Evolutionary conservation across 1,140 invertebrate species (phyloP), one percentile per base, ranked within the genome.

Genomic region (Atta texana): DNA sequence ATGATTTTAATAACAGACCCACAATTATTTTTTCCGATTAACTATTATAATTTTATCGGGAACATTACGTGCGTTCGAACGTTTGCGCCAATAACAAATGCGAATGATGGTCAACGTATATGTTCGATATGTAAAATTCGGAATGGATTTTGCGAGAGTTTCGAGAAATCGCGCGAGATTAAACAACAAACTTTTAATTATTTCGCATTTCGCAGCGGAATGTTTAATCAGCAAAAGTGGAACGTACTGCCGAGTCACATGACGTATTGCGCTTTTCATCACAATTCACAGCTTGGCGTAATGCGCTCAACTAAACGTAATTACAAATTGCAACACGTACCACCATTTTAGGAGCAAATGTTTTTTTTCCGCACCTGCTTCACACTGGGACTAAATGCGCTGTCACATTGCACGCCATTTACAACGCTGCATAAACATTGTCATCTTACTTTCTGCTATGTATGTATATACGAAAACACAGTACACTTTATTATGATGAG

Each of bases 121-220:
- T 18, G 28, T 51, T 76, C 59, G 66, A 63, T 55, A 28, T 16
- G n/a, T 31, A n/a, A 55, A 24, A 57, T 14, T 14, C 24, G 6
- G 18, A 3, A 34, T 12, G 21, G 28, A 84, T 84, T 80, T 66
- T 51, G 44, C 21, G 51, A 28, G 59, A 86, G 63, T 88, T 89
- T 71, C 87, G 34, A 49, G 61, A 78, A 69, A 90, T 90, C 89
- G 89, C 74, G 68, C 55, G 44, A 71, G 88, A 90, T 90, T 90
- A 89, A 82, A 69, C 55, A 78, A 63, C 78, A 57, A 90, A 90
- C 89, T 90, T 90, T 90, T 90, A 90, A 90, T 90, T 90, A 88
- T 87, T 89, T 87, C 63, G 66, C 88, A 77, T 84, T 90, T 78
- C 72, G 59, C 57, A 66, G 21, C 63, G 71, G 63, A 89, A 89